These are phyloP conservation scores for Drosophila paulistorum DNA, from an alignment of 1,140 invertebrate genomes.

Conservation along the genomic window DNA sequence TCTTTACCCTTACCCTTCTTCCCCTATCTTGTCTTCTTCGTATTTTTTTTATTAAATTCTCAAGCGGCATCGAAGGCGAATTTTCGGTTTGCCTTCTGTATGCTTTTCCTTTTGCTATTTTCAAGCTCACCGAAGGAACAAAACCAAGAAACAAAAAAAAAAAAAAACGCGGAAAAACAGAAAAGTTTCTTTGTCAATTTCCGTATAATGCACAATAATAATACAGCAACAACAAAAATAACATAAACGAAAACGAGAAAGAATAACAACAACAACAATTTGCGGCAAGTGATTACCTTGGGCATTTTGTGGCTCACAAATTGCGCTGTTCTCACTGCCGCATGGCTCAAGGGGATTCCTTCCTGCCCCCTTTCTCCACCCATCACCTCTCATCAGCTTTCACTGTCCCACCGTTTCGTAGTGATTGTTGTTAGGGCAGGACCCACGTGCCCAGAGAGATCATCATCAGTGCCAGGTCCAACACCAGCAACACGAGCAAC, in stretches of 20 bases:
- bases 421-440: slow-evolving; percentile 24
- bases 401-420: slow-evolving; percentile 31
- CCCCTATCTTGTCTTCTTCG: neutral
- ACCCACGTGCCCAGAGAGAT: slow-evolving; percentile 48
- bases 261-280: slow-evolving; percentile 64
- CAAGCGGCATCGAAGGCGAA: slow-evolving; percentile 72
- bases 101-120: slow-evolving; percentile 56
- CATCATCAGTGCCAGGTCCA: slow-evolving; percentile 49
- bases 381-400: neutral
- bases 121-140: slow-evolving; percentile 45
- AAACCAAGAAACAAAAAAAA: no score
- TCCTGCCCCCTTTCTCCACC: neutral
- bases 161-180: slow-evolving; percentile 14
- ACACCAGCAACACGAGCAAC: slow-evolving; percentile 10
- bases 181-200: slow-evolving; percentile 77
- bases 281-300: slow-evolving; percentile 78
- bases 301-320: slow-evolving; percentile 77
- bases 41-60: slow-evolving; percentile 73
- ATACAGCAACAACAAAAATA: slow-evolving; percentile 43
- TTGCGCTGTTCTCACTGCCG: slow-evolving; percentile 58
- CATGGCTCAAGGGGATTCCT: slow-evolving; percentile 65
- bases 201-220: slow-evolving; percentile 79
- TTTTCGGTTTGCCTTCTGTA: slow-evolving; percentile 49
- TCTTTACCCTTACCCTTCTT: slow-evolving; percentile 2
- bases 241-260: slow-evolving; percentile 23